These are phyloP conservation scores for Catocala fraxini DNA, from an alignment of 2,888 invertebrate genomes.

Conservation along the genomic window DNA sequence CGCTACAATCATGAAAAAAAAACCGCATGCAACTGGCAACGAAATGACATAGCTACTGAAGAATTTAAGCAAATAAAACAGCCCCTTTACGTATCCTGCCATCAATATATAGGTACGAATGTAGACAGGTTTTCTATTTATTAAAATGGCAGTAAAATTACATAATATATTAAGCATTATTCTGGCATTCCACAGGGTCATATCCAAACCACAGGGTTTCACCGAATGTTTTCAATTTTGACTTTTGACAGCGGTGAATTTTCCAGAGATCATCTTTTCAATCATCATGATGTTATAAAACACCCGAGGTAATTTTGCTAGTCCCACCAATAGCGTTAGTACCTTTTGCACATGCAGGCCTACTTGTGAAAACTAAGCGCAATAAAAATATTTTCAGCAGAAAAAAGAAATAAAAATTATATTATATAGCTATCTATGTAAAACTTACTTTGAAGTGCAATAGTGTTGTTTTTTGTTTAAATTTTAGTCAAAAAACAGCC, in stretches of 20 bases:
- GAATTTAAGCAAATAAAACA: conserved; percentile 7
- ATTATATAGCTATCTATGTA: conserved; percentile 27
- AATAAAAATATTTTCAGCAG: background rate
- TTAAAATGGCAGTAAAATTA: too few relatives aligned
- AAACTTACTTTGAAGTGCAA: conserved; percentile 72
- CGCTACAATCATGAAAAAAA: conserved; percentile 16
- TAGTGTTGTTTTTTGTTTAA: conserved; percentile 59
- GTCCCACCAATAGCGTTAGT: background rate
- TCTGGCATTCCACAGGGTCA: too few relatives aligned
- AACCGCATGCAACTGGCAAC: conserved; percentile 18
- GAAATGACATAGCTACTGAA: conserved; percentile 16
- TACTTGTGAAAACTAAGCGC: conserved; percentile 16
- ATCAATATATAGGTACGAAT: too few relatives aligned
- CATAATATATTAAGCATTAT: too few relatives aligned
- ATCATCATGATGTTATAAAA: background rate
- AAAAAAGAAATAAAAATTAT: background rate
- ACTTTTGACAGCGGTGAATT: too few relatives aligned
- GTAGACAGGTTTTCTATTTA: too few relatives aligned
- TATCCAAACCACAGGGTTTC: too few relatives aligned
- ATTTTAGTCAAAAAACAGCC: conserved; percentile 63
- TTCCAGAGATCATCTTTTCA: too few relatives aligned
- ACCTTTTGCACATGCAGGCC: background rate
- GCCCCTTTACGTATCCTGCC: too few relatives aligned
- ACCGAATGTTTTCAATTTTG: too few relatives aligned
- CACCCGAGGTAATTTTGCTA: background rate